These are phyloP conservation scores for Apodemia zela DNA, from an alignment of 2,888 invertebrate species.

Conservation along the genomic window DNA sequence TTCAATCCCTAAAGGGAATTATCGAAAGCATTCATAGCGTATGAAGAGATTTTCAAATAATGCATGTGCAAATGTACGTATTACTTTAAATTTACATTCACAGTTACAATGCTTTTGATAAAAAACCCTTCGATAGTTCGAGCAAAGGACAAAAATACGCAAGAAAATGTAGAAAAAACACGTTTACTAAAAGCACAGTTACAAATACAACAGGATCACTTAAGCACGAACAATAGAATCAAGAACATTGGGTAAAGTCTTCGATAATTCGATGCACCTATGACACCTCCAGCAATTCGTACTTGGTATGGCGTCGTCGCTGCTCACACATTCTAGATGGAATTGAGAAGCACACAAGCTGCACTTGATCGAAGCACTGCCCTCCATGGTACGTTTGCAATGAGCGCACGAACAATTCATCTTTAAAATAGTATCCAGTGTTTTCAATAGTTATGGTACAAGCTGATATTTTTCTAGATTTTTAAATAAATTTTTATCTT, in stretches of 20 bases:
- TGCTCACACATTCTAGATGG: slow-evolving; percentile 61
- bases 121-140: too few species aligned
- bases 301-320: slow-evolving; percentile 48
- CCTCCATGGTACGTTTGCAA: slow-evolving; percentile 58
- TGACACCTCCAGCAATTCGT: slow-evolving; percentile 59
- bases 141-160: too few species aligned
- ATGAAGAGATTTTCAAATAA: too few species aligned
- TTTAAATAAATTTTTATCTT: neutral
- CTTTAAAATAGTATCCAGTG: neutral
- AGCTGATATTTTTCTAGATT: neutral
- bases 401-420: slow-evolving; percentile 55
- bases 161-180: neutral
- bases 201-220: slow-evolving; percentile 17
- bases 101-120: too few species aligned
- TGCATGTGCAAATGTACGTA: too few species aligned
- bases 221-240: slow-evolving; percentile 25
- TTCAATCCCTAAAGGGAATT: too few species aligned
- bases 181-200: slow-evolving; percentile 15
- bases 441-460: neutral
- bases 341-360: slow-evolving; percentile 58
- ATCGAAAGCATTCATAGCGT: too few species aligned
- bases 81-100: too few species aligned
- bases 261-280: slow-evolving; percentile 40
- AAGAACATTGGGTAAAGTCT: slow-evolving; percentile 18
- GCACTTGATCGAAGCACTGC: slow-evolving; percentile 62